These are phyloP conservation scores for Gorsachius magnificus DNA, from an alignment of 2,797 vertebrate species.

Conservation along the genomic window DNA sequence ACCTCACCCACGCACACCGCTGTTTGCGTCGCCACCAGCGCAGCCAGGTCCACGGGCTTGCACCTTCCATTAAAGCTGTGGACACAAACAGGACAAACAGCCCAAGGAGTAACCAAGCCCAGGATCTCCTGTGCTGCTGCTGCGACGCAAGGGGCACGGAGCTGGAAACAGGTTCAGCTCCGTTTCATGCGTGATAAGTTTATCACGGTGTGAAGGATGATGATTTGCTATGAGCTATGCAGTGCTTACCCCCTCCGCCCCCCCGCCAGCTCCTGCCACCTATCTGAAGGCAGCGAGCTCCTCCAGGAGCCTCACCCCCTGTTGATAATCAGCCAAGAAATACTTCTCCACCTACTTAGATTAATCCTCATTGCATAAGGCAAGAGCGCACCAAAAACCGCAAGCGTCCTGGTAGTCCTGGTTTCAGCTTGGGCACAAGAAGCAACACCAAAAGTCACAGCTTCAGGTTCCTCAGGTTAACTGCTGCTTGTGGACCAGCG, in stretches of 20 bases:
- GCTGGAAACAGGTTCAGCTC: background rate
- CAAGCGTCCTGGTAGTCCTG: background rate
- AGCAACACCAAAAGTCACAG: background rate
- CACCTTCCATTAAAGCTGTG: background rate
- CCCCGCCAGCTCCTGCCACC: background rate
- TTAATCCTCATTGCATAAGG: slow-evolving; percentile 17
- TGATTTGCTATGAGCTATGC: background rate
- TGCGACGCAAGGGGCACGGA: background rate
- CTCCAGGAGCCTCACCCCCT: background rate
- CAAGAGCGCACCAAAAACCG: background rate
- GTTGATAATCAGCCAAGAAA: slow-evolving; percentile 15
- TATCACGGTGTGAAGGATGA: background rate
- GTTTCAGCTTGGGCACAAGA: background rate
- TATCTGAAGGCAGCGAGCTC: background rate
- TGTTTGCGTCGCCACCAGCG: background rate
- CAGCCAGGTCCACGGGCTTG: background rate
- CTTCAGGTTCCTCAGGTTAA: background rate
- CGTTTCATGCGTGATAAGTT: background rate
- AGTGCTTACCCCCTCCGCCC: background rate
- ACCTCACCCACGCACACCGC: background rate
- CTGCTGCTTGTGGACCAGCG: accelerated
- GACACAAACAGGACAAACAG: background rate
- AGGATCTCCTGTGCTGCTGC: accelerated
- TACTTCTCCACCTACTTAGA: background rate
- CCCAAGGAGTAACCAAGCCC: background rate